Evolutionary conservation across 2,888 invertebrate genomes (phyloP).

Genomic region (Pelosia muscerda): DNA sequence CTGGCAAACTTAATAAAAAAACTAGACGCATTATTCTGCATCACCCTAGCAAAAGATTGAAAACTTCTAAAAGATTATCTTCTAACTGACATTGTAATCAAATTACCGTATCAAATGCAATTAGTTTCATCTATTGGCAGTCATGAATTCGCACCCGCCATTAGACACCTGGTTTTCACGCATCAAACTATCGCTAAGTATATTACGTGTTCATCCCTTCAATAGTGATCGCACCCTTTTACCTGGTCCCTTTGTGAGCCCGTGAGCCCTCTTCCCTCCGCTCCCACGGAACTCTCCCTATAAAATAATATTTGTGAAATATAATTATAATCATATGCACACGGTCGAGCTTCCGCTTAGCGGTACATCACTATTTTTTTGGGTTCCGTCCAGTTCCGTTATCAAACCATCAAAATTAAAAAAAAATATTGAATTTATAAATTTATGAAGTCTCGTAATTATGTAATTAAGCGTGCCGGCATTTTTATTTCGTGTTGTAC

Average conservation of each 20-base stretch:
- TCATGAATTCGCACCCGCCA: constrained; percentile 55
- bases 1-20: too few species aligned
- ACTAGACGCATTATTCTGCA: neutral
- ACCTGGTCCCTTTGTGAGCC: constrained; percentile 62
- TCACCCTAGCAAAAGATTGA: constrained; percentile 2
- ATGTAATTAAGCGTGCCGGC: too few species aligned
- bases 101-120: constrained; percentile 47
- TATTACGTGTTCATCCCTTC: constrained; percentile 73
- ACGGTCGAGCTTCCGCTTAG: constrained; percentile 75
- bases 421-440: neutral
- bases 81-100: constrained; percentile 7
- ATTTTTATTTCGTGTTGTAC: too few species aligned
- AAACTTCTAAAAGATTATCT: constrained; percentile 5
- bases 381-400: constrained; percentile 33
- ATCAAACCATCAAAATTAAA: neutral
- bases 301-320: constrained; percentile 79
- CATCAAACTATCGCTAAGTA: constrained; percentile 67
- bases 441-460: neutral
- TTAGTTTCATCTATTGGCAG: constrained; percentile 44
- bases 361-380: constrained; percentile 55
- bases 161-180: constrained; percentile 67
- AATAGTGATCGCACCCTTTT: constrained; percentile 50
- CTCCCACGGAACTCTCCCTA: constrained; percentile 77
- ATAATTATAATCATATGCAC: constrained; percentile 83
- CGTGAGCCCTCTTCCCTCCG: constrained; percentile 55